Conservation (phyloP, 1,140 invertebrate species). For the Brachionus rotundiformis region DNA sequence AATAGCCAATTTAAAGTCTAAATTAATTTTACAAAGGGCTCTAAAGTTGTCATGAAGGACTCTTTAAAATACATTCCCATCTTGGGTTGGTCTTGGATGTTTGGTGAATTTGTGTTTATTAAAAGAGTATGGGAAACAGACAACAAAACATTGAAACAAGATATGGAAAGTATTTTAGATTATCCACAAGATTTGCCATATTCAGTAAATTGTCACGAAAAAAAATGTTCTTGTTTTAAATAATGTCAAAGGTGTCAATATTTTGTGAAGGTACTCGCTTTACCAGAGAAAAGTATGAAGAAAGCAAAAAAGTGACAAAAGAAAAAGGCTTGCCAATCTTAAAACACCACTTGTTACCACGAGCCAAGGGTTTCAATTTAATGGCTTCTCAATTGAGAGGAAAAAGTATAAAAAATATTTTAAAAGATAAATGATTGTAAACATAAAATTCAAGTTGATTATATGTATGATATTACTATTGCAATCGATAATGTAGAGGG, state of each 20-base stretch:
- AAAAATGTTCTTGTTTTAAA: background rate
- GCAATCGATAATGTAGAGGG: conserved; percentile 37
- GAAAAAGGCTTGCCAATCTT: conserved; percentile 80
- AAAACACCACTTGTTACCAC: conserved; percentile 86
- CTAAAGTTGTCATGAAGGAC: conserved; percentile 91
- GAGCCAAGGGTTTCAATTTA: conserved; percentile 80
- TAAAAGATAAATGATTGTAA: background rate
- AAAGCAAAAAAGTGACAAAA: conserved; percentile 81
- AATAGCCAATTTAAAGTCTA: no score
- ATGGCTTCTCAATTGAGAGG: conserved; percentile 10
- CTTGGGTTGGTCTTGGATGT: conserved; percentile 91
- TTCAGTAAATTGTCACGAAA: conserved; percentile 56
- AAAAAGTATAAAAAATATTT: conserved; percentile 2
- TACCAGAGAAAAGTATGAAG: conserved; percentile 80
- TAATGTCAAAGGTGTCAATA: conserved; percentile 73
- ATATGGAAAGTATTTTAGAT: conserved; percentile 77
- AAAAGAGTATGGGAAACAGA: conserved; percentile 88
- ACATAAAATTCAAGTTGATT: conserved; percentile 10
- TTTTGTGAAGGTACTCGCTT: conserved; percentile 92
- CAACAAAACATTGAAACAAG: conserved; percentile 74
- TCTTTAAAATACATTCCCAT: conserved; percentile 85
- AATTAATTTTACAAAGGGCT: no score
- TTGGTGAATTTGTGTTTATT: conserved; percentile 86
- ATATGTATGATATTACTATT: conserved; percentile 33
- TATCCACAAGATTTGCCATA: conserved; percentile 68